Base-by-base conservation (phyloP, 2,888 invertebrate genomes). In the Choristoneura rosaceana region DNA sequence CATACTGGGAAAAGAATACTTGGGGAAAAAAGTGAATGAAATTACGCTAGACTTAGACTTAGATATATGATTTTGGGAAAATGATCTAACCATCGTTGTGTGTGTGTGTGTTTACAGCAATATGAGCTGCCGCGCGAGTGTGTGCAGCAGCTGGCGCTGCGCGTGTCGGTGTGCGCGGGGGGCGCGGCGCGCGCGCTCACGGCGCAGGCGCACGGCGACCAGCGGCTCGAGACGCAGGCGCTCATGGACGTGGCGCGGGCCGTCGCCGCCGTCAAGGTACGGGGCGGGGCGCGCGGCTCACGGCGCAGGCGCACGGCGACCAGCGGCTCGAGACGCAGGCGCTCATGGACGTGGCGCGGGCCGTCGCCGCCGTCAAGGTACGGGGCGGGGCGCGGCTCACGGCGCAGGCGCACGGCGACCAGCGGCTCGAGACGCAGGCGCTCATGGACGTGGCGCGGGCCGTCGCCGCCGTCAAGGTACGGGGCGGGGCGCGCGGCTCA, bases 101-200 rank as follows among this genome's bases (percentile, higher is more conserved):
- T n/a, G n/a, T n/a, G 43, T 43, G 12, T 12, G 43, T 43, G 43
- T 43, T 10, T 67, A 60, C 92, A 98, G 98, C 98, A 99, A 87
- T 98, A 98, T 93, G 98, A 98, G 86, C 92, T 98, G 83, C 97
- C 98, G 76, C 96, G 97, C 79, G 99, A 99, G 92, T 99, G 98
- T 88, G 94, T 99, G 75, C 99, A 99, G 93, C 96, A 97, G 79
- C 93, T 99, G 83, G 98, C 99, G 0, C 91, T 98, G 82, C 96
- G 97, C 79, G 95, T 99, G 76, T 97, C 97, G 0, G 97, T 97
- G 81, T 96, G 96, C 74, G 97, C 98, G 25, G 0, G 95, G 96
- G 74, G 96, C 97, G 82, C 89, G 97, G 50, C 90, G 92, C 71
- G 89, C 94, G 60, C 92, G 94, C 79, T 65, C 41, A 50, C 17